Evolutionary conservation across 2,113 vertebrate genomes (phyloP).

Genomic region (Coryphaenoides rupestris): DNA sequence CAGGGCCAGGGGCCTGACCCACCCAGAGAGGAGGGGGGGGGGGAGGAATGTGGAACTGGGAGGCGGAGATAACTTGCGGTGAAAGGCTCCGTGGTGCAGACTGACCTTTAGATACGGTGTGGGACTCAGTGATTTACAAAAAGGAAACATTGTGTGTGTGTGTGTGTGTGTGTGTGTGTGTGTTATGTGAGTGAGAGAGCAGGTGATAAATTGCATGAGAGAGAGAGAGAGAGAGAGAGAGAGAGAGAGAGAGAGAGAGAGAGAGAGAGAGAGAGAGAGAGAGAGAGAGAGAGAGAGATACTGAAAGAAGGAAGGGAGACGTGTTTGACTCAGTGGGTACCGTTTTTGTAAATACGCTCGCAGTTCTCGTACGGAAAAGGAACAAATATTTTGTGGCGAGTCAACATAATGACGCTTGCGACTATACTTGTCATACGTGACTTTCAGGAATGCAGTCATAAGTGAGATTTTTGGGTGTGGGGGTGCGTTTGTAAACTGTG

Average conservation of each 20-base stretch:
- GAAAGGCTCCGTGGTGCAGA: slow-evolving; percentile 19
- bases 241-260: too few relatives aligned
- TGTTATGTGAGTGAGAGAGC: too few relatives aligned
- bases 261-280: not conserved
- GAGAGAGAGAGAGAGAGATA: not conserved
- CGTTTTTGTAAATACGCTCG: slow-evolving; percentile 41
- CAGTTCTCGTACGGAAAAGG: slow-evolving; percentile 26
- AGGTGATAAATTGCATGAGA: slow-evolving; percentile 24
- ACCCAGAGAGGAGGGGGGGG: slow-evolving; percentile 12
- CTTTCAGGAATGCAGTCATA: too few relatives aligned
- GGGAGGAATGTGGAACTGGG: slow-evolving; percentile 31
- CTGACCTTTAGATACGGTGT: not conserved
- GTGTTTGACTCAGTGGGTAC: slow-evolving; percentile 7
- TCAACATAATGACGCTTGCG: too few relatives aligned
- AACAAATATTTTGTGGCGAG: slow-evolving; percentile 12
- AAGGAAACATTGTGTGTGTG: slow-evolving; percentile 13
- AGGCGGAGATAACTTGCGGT: slow-evolving; percentile 34
- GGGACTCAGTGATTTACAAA: not conserved
- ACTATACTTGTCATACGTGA: too few relatives aligned
- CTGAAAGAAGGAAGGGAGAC: slow-evolving; percentile 4
- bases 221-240: too few relatives aligned
- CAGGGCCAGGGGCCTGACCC: slow-evolving; percentile 30
- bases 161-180: slow-evolving; percentile 9
- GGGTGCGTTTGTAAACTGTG: too few relatives aligned
- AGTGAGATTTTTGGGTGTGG: too few relatives aligned